phyloP scores from a whole-genome alignment of 2,888 invertebrate species.

The Oscheius sp. region DNA sequence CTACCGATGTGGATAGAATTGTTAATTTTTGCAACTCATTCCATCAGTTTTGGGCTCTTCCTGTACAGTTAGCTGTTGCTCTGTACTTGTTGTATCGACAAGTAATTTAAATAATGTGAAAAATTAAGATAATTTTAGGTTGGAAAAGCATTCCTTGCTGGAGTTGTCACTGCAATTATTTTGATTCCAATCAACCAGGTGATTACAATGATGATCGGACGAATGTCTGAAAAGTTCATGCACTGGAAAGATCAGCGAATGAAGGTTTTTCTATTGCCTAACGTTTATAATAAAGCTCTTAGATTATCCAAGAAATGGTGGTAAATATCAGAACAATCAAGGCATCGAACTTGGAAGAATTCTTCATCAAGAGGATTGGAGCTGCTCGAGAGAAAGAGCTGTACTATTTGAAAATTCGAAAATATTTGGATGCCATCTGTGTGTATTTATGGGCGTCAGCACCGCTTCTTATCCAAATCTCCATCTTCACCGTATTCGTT shows the following conservation, averaged over 20 bases:
- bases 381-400: slow-evolving; percentile 51
- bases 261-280: slow-evolving; percentile 72
- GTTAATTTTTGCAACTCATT: slow-evolving; percentile 95
- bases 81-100: slow-evolving; percentile 81
- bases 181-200: slow-evolving; percentile 91
- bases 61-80: slow-evolving; percentile 85
- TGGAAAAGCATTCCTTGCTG: slow-evolving; percentile 88
- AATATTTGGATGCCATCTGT: slow-evolving; percentile 92
- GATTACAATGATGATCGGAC: slow-evolving; percentile 87
- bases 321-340: slow-evolving; percentile 89
- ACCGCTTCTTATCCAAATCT: slow-evolving; percentile 78
- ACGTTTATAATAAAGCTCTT: slow-evolving; percentile 23
- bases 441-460: slow-evolving; percentile 99
- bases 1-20: slow-evolving; percentile 92
- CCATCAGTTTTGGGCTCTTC: slow-evolving; percentile 95
- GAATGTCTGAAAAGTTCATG: slow-evolving; percentile 87
- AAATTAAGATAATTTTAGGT: slow-evolving; percentile 77
- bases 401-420: slow-evolving; percentile 76
- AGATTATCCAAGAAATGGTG: slow-evolving; percentile 84
- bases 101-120: slow-evolving; percentile 32
- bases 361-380: slow-evolving; percentile 76
- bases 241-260: slow-evolving; percentile 87
- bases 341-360: slow-evolving; percentile 90
- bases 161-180: slow-evolving; percentile 84
- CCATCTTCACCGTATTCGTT: slow-evolving; percentile 71